Base-by-base conservation (phyloP, 2,888 invertebrate genomes). In the Orthosia gothica region DNA sequence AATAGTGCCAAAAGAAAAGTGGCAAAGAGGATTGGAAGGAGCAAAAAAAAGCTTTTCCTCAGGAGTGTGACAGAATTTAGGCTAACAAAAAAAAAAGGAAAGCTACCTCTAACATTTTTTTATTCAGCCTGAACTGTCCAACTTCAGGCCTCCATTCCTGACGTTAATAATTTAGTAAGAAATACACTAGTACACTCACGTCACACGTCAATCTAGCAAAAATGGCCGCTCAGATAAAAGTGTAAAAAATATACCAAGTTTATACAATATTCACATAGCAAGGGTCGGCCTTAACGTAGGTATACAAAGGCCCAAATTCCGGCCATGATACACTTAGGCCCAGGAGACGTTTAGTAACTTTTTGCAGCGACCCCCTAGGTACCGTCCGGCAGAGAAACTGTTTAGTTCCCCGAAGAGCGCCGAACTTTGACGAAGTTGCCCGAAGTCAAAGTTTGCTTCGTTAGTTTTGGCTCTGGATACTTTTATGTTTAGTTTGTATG, bases 271-370 rank as follows among this genome's bases (percentile, higher is more conserved):
- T 87, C 81, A 85, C 64, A 78, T 76, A 75, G 57, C 40, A 58
- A 63, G 49, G 70, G 23, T 71, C 62, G 63, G 66, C 74, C 64
- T 79, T 71, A 45, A 64, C 18, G 3, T 59, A 23, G 55, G 18
- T 68, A 59, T 23, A 71, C 66, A 74, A 77, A 59, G 59, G 47
- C 52, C 70, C 16, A 69, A 87, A 87, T 74, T 74, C 64, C 12
- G 32, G 55, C 68, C 72, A 82, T 84, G 84, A 88, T 87, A 87
- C 87, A 84, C 69, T 71, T 57, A 74, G 57, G 62, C 65, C 77
- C 87, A 26, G 15, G 88, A 79, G 87, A 82, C 84, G 76, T 76
- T 87, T 84, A 86, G 74, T 70, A 84, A 88, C 81, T 88, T 87
- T 87, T 87, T 88, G 67, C 68, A 65, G 66, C 57, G 61, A 62